These are phyloP conservation scores for Brachyistius frenatus DNA, from an alignment of 2,113 vertebrate genomes.

Conservation along the genomic window DNA sequence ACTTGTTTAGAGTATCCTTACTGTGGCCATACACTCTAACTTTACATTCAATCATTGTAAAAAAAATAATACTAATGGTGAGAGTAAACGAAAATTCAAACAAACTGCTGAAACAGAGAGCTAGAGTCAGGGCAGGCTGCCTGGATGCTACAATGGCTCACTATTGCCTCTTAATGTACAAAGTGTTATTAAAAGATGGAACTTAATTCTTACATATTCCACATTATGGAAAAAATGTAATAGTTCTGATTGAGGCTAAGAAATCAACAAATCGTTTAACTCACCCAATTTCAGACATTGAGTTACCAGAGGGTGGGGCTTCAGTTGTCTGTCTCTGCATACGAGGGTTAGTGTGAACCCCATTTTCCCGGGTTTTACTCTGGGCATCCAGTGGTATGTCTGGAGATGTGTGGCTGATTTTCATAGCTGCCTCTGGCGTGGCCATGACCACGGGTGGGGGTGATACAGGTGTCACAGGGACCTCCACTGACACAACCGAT, in stretches of 20 bases:
- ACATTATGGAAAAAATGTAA: too few relatives aligned
- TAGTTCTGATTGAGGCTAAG: not conserved
- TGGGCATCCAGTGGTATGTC: slow-evolving; percentile 93
- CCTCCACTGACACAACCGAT: slow-evolving; percentile 84
- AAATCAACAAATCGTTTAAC: slow-evolving; percentile 33
- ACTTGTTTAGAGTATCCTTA: too few relatives aligned
- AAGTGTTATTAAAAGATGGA: too few relatives aligned
- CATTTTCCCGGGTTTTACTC: slow-evolving; percentile 88
- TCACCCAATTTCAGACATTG: slow-evolving; percentile 79
- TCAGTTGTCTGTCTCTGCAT: slow-evolving; percentile 95
- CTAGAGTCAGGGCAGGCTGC: too few relatives aligned
- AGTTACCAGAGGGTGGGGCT: slow-evolving; percentile 89
- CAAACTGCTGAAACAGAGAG: too few relatives aligned
- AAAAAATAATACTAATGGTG: too few relatives aligned
- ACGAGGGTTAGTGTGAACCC: slow-evolving; percentile 85
- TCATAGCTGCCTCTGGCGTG: slow-evolving; percentile 92
- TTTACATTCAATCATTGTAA: too few relatives aligned
- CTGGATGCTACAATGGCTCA: too few relatives aligned
- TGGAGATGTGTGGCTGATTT: slow-evolving; percentile 98
- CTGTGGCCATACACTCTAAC: too few relatives aligned
- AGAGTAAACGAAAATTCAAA: too few relatives aligned
- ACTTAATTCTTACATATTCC: too few relatives aligned
- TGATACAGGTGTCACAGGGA: slow-evolving; percentile 76
- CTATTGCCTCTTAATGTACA: too few relatives aligned
- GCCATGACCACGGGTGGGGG: slow-evolving; percentile 79